These are phyloP conservation scores for Tauraco erythrolophus DNA, from an alignment of 2,113 vertebrate species.

Conservation along the genomic window DNA sequence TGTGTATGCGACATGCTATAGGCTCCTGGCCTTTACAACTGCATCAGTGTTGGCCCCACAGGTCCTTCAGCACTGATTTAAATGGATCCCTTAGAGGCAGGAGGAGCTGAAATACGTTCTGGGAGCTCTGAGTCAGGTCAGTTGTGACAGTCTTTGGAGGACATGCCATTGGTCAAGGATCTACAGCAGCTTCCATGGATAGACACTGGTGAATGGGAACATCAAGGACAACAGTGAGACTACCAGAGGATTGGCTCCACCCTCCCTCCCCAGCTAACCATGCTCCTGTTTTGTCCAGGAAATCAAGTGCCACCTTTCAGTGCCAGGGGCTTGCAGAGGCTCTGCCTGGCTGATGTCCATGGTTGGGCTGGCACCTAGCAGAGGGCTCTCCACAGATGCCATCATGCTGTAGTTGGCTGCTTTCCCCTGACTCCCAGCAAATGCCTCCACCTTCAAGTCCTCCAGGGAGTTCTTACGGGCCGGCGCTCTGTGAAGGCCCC, in stretches of 20 bases:
- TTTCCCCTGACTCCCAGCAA: slow-evolving; percentile 51
- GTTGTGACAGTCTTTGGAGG: neutral
- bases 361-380: slow-evolving; percentile 55
- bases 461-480: slow-evolving; percentile 40
- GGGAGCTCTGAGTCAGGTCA: neutral
- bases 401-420: slow-evolving; percentile 43
- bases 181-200: neutral
- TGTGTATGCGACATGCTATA: neutral
- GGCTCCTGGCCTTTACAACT: neutral
- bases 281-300: neutral
- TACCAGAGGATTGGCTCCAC: neutral
- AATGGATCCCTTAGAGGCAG: neutral
- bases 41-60: neutral
- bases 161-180: neutral
- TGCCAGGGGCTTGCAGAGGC: slow-evolving; percentile 75
- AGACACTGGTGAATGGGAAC: neutral
- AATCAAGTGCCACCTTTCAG: slow-evolving; percentile 79
- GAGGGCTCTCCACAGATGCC: slow-evolving; percentile 49
- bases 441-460: slow-evolving; percentile 45
- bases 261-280: slow-evolving; percentile 2
- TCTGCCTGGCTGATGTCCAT: slow-evolving; percentile 67
- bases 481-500: neutral
- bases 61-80: neutral
- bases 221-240: neutral
- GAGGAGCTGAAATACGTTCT: neutral